Base-by-base conservation (phyloP, 2,888 invertebrate species). In the Ennomos quercinarius region DNA sequence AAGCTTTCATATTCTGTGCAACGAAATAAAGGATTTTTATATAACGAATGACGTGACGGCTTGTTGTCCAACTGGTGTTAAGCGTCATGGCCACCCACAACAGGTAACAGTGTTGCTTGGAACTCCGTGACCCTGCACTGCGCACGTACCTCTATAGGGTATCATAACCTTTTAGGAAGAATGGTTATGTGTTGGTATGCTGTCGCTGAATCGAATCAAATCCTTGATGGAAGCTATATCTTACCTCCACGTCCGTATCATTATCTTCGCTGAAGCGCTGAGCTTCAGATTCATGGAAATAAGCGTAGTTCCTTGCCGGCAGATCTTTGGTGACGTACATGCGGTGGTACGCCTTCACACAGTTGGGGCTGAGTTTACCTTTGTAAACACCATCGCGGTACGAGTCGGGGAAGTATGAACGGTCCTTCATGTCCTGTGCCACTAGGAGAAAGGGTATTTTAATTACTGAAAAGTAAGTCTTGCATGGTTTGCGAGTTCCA, bases 261-360 rank as follows among this genome's bases (percentile, higher is more conserved):
- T 54, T 41, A 8, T 9, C 35, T 0, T 37, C 48, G 0, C 61
- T 66, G 0, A 17, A 1, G 8, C 34, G 17, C 12, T 52, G 8
- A 55, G 43, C 10, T 61, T 46, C 39, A 0, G 68, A 60, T 61
- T 91, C 91, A 57, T 91, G 88, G 72, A 69, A 77, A 73, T 89
- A 91, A 45, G 71, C 65, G 68, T 88, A 91, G 48, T 65, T 71
- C 9, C 90, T 69, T 0, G 82, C 81, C 0, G 89, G 86, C 0
- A 86, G 73, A 0, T 36, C 10, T 6, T 76, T 70, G 0, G 74
- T 66, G 10, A 86, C 54, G 59, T 64, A 80, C 17, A 81, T 65
- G 0, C 77, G 67, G 51, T 77, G 39, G 67, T 89, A 89, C n/a
- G 71, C 73, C 0, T 48, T 37, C 9, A 80, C 71, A 64, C 91